Evolutionary conservation across 2,797 vertebrate species (phyloP), one percentile per base, ranked within the genome.

Genomic region (Centropyge bicolor): DNA sequence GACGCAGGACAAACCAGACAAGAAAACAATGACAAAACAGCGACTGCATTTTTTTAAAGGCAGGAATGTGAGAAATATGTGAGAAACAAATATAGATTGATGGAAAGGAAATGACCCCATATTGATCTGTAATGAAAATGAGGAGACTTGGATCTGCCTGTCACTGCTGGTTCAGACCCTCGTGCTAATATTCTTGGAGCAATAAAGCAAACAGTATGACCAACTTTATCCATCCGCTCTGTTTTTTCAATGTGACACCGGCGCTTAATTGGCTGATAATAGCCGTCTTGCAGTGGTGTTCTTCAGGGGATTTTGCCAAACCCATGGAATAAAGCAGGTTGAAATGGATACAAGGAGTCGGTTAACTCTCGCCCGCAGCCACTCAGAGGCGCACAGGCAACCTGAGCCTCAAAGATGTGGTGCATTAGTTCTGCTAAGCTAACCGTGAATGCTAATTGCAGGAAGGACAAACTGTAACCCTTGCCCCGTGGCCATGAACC

Each of bases 401-500:
- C 93, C 82, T 84, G 95, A 98, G 94, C 96, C 96, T 96, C 96
- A 96, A 96, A 92, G 94, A 94, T 94, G 94, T 93, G 95, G 94
- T 93, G 96, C 92, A 95, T 97, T 95, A 96, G 97, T 97, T 98
- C 96, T 96, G 97, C 97, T 98, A 84, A 96, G 97, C 95, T 96
- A 95, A 97, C 97, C 96, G 74, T 96, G 96, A 97, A 96, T 93
- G 69, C 95, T 97, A 97, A 97, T 97, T 97, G 96, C 96, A 96
- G 96, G 96, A 96, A 97, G 97, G 96, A 95, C 90, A 92, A 97
- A 94, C 93, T 90, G 92, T 83, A 91, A 92, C 88, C 82, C 8
- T 57, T 93, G 94, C 96, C 94, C 86, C 81, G 81, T 96, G 96
- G 95, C 93, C 94, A 93, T 89, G 89, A 93, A 91, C 87, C 92